These are phyloP conservation scores for Helobdella robusta DNA, from an alignment of 2,888 invertebrate genomes.

Conservation along the genomic window DNA sequence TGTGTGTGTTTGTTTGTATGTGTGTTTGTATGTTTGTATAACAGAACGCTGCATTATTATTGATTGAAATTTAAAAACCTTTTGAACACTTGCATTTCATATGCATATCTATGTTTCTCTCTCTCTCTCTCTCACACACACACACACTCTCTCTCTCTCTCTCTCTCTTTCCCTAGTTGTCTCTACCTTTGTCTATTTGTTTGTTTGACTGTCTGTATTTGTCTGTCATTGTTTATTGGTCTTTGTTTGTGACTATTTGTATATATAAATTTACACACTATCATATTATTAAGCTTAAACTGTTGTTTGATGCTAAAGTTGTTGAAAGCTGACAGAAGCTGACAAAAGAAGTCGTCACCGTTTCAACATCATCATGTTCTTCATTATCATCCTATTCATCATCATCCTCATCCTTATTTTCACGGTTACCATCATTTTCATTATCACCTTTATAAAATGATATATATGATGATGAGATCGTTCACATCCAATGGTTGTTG, in stretches of 20 bases:
- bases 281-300: too few species aligned
- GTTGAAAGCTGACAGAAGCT: too few species aligned
- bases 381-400: not conserved
- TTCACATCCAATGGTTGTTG: not conserved
- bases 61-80: too few species aligned
- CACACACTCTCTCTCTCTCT: not conserved
- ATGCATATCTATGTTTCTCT: conserved; percentile 1
- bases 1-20: not conserved
- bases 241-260: not conserved
- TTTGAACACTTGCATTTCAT: not conserved
- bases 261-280: not conserved
- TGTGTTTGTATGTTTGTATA: not conserved
- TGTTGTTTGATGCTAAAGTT: too few species aligned
- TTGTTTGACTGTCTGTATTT: not conserved
- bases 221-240: not conserved
- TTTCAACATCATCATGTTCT: not conserved
- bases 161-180: not conserved
- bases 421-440: not conserved
- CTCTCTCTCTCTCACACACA: not conserved
- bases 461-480: not conserved
- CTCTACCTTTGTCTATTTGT: not conserved
- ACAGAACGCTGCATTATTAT: not conserved
- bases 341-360: not conserved
- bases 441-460: not conserved
- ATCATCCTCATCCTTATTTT: conserved; percentile 4